Base-by-base conservation (phyloP, 1,140 invertebrate genomes). In the Zaprionus camerounensis region DNA sequence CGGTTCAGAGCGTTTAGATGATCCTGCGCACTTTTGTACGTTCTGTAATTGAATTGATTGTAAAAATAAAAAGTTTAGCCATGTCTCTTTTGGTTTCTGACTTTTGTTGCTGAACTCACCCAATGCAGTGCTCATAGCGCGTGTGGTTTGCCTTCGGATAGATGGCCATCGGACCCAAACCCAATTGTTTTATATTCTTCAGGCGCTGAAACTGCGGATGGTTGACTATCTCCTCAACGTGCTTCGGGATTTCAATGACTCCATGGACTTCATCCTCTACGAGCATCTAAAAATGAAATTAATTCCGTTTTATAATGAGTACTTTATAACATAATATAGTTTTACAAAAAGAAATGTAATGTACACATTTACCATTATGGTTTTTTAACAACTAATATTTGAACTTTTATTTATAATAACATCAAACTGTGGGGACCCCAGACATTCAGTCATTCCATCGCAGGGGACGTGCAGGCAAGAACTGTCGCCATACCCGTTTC, bases 121-220 rank as follows among this genome's bases (percentile, higher is more conserved):
- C 91, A 36, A 92, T 70, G 58, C 91, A 92, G 62, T 92, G 91
- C 1, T 90, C 78, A 55, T 71, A 92, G n/a, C 91, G 82, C 22
- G 73, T 79, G 6, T 87, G 84, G 36, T 68, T 71, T 0, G 61
- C 71, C 1, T 58, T 22, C 1, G 67, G 59, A 1, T 58, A 2
- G n/a, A 46, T 6, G 5, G 28, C 22, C 13, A 56, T 44, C 6
- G 53, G 55, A 2, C 80, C 13, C 4, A 86, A 26, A 2, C 91
- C 91, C 36, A 91, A 55, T 67, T 92, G 91, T 34, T 82, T 61
- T 9, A 92, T 58, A 11, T 61, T 73, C 24, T 85, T 92, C 1
- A 92, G 71, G 0, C 91, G 84, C 70, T 90, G 91, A 41, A 92
- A 92, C 5, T 69, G 31, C 12, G 55, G 57, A 34, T 91, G 88